Base-by-base conservation (phyloP, 1,140 invertebrate species). In the Leptonema lineaticorne region DNA sequence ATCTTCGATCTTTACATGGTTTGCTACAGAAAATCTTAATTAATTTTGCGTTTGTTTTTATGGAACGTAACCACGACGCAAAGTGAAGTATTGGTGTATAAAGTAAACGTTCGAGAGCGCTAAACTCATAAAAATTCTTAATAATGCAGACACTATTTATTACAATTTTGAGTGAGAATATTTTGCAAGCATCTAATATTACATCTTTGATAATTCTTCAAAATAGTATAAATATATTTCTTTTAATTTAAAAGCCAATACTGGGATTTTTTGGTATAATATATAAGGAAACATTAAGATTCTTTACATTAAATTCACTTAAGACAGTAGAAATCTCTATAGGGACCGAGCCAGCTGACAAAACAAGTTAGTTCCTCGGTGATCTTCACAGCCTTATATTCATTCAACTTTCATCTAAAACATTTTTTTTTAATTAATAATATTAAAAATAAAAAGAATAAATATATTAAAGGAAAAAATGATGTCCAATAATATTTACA, bases 381-480 rank as follows among this genome's bases (percentile, higher is more conserved):
- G 62, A 50, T 29, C 50, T 53, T 64, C 62, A 64, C 62, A 64
- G 62, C 62, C 62, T 45, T 37, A 11, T 16, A 33, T 26, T 48
- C n/a, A 64, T 69, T 72, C 71, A 72, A 72, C 71, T 69, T 46
- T 69, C 71, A 64, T 72, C 71, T 72, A 68, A 6, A 72, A 69
- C 9, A 56, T 58, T 9, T 2, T n/a, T n/a, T n/a, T n/a, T 9
- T 41, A 41, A 41, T 41, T 41, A 16, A 41, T 14, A 41, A 41
- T 16, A 41, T 41, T 41, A 4, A 41, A 11, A 9, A 9, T 16
- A 11, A 2, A 41, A 9, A 41, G 2, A 4, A 41, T 11, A 50
- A 8, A 66, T 1, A 18, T 24, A 37, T 14, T 4, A 41, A 41
- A 41, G 16, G 2, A 41, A 41, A 41, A 41, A 41, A 41, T n/a